Evolutionary conservation across 2,113 vertebrate genomes (phyloP).

Genomic region (Phocoena sinus): DNA sequence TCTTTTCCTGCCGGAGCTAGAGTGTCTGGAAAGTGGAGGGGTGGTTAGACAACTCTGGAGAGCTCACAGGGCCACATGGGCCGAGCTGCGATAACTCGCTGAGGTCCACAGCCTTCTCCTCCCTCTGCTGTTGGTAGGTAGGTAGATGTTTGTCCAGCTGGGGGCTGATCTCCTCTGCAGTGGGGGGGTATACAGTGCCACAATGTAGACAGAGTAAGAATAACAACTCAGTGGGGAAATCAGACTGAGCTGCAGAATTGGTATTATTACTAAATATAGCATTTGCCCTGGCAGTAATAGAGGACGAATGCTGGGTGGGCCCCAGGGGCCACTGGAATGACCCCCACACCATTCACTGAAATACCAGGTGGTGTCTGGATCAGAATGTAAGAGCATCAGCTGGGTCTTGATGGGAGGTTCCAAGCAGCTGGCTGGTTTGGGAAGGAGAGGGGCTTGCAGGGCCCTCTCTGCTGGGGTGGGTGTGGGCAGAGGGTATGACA

Average conservation of each 20-base stretch:
- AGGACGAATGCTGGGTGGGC: background rate
- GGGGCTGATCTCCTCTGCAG: background rate
- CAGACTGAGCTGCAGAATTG: background rate
- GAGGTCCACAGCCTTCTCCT: background rate
- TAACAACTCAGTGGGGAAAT: background rate
- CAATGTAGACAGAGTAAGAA: background rate
- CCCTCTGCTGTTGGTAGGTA: background rate
- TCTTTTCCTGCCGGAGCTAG: background rate
- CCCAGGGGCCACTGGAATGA: background rate
- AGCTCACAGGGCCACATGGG: rapidly evolving
- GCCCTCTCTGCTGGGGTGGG: background rate
- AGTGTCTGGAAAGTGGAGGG: background rate
- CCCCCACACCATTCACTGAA: background rate
- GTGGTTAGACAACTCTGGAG: background rate
- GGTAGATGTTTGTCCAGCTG: background rate
- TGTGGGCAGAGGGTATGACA: background rate
- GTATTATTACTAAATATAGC: background rate
- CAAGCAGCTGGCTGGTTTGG: background rate
- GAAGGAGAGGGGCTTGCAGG: background rate
- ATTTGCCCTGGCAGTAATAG: background rate
- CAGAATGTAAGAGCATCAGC: background rate
- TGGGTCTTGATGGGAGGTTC: background rate
- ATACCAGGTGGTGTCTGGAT: background rate
- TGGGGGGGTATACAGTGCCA: background rate
- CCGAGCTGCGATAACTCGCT: background rate